A percentile compares a stretch with the other conserved stretches of the same genome.
Evolutionary conservation across 1,140 invertebrate species (phyloP).

Genomic region (Apis dorsata): DNA sequence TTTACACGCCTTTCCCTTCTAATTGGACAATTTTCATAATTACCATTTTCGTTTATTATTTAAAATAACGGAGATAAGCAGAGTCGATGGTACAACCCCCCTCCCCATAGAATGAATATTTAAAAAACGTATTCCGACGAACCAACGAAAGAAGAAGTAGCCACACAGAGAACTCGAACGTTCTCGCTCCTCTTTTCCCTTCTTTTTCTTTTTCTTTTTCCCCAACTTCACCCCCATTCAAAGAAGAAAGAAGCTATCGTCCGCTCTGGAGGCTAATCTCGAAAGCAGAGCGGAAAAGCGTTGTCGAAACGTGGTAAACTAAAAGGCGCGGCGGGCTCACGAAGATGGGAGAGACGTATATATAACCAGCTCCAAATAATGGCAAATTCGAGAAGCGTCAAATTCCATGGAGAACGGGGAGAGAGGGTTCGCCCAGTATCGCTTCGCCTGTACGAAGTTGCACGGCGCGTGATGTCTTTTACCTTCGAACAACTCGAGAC

Average conservation of each 20-base stretch:
- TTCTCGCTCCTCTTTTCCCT: not conserved
- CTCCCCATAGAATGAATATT: not conserved
- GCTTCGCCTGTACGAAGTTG: slow-evolving; percentile 31
- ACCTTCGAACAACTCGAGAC: slow-evolving; percentile 69
- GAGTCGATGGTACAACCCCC: not conserved
- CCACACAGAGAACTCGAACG: too few species aligned
- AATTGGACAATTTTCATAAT: not conserved
- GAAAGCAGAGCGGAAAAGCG: not conserved
- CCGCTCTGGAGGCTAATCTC: not conserved
- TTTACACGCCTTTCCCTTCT: not conserved
- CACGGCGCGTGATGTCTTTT: slow-evolving; percentile 61
- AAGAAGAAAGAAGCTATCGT: slow-evolving; percentile 6
- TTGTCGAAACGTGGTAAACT: slow-evolving; percentile 27
- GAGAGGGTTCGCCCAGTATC: not conserved
- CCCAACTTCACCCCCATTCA: not conserved
- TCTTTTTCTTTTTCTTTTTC: not conserved
- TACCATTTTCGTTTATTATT: not conserved
- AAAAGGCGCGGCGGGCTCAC: not conserved
- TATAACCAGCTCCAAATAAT: not conserved
- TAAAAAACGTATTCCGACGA: not conserved
- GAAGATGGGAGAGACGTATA: not conserved
- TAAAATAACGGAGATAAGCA: not conserved
- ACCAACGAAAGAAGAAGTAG: not conserved
- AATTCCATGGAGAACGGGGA: slow-evolving; percentile 41
- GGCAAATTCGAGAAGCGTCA: slow-evolving; percentile 17